Evolutionary conservation across 2,797 vertebrate species (phyloP).

Genomic region (Anas bahamensis): DNA sequence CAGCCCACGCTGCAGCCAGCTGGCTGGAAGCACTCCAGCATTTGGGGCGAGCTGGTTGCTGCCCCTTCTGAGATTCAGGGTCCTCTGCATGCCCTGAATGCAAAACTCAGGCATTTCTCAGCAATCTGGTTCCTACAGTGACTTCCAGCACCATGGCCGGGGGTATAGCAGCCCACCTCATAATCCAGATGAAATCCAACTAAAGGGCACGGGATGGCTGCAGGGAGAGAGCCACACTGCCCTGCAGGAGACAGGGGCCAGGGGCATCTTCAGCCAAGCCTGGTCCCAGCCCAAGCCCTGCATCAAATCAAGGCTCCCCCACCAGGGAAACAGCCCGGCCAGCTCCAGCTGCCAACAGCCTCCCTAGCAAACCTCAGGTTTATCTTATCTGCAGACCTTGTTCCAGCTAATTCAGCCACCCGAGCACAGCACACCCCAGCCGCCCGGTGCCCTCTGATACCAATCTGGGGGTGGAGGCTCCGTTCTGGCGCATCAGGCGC

Average conservation of each 20-base stretch:
- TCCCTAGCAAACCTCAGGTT: not conserved
- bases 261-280: not conserved
- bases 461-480: constrained; percentile 35
- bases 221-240: too few species aligned
- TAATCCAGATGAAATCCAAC: too few species aligned
- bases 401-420: constrained; percentile 25
- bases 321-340: not conserved
- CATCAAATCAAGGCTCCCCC: not conserved
- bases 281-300: not conserved
- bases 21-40: not conserved
- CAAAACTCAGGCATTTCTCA: too few species aligned
- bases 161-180: not conserved
- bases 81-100: too few species aligned
- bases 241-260: not conserved
- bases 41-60: not conserved
- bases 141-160: too few species aligned
- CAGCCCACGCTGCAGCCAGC: not conserved
- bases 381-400: constrained; percentile 57
- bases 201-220: too few species aligned
- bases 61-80: not conserved
- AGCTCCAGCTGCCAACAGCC: not conserved
- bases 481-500: not conserved
- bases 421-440: not conserved
- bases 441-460: not conserved
- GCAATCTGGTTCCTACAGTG: not conserved